Evolutionary conservation across 1,140 invertebrate genomes (phyloP), one percentile per base, ranked within the genome.

Genomic region (Gyrodactylus bullatarudis): DNA sequence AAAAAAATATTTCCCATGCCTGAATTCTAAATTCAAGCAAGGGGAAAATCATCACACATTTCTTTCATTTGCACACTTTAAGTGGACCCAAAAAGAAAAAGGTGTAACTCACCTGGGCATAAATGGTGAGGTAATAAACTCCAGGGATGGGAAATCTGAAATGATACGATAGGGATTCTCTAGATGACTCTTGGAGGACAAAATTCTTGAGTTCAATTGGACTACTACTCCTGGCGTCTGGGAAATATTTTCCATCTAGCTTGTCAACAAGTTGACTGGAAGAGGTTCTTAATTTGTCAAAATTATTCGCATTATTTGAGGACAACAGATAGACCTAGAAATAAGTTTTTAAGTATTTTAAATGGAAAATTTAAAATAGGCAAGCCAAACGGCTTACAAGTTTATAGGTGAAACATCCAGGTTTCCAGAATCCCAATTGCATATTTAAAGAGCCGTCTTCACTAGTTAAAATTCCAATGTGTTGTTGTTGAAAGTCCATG

Each of bases 91-190:
- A n/a, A 16, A 54, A 54, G n/a, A 25, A 20, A 23, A 69, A 8
- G 23, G 8, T 23, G 24, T 1, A 20, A 71, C 70, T 25, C 21
- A 71, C 74, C 54, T 76, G 75, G 20, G 78, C 79, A 75, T 79
- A 81, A 74, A 81, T 78, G 68, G 80, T 81, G 68, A 81, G 76
- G 75, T 80, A 81, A 76, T 78, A 81, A n/a, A 78, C 76, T 1
- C 80, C 79, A 27, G 78, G 73, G 21, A 76, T 76, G 0, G 80
- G 80, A 68, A 79, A 76, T n/a, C 79, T 75, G 71, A 81, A 77
- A 69, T 78, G 78, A 74, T 80, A 80, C 1, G 77, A 78, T 1
- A 78, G 76, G 75, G 78, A 76, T 73, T 80, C 78, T 26, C 79
- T 76, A 1, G 75, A 75, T 0, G 80, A 80, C 74, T 80, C 78